These are phyloP conservation scores for Blera fallax DNA, from an alignment of 2,888 invertebrate genomes.

Conservation along the genomic window DNA sequence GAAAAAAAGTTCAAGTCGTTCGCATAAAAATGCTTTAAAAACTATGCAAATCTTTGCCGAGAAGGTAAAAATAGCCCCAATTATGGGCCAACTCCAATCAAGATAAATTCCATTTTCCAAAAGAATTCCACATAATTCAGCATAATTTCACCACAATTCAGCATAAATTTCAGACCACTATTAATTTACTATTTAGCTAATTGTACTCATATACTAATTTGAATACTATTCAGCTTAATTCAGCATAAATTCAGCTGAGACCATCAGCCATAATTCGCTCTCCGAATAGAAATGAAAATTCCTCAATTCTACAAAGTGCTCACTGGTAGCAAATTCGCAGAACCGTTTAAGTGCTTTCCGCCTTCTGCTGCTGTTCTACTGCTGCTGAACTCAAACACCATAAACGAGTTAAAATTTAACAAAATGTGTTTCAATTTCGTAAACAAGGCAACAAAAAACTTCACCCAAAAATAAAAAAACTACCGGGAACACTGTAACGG, in stretches of 20 bases:
- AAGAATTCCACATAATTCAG: not conserved
- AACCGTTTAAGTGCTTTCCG: slow-evolving; percentile 60
- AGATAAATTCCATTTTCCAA: too few species aligned
- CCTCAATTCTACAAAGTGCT: slow-evolving; percentile 38
- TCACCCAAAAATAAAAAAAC: not conserved
- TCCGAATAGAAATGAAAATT: not conserved
- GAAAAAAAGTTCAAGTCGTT: too few species aligned
- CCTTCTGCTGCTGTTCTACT: slow-evolving; percentile 9
- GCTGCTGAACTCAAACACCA: slow-evolving; percentile 57
- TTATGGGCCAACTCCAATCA: too few species aligned
- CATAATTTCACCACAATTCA: not conserved
- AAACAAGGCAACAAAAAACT: slow-evolving; percentile 49
- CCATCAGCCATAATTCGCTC: slow-evolving; percentile 18
- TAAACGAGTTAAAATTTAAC: slow-evolving; percentile 70
- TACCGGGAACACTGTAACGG: not conserved
- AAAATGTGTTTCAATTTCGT: slow-evolving; percentile 70
- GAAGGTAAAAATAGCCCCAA: too few species aligned
- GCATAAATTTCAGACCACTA: not conserved
- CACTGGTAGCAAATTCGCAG: slow-evolving; percentile 54
- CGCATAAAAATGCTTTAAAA: too few species aligned
- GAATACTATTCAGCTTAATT: slow-evolving; percentile 46
- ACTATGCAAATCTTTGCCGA: too few species aligned
- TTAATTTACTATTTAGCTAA: slow-evolving; percentile 1
- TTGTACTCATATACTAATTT: slow-evolving; percentile 32
- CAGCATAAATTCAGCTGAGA: slow-evolving; percentile 24